These are phyloP conservation scores for Ruditapes philippinarum DNA, from an alignment of 1,140 invertebrate genomes.

Conservation along the genomic window DNA sequence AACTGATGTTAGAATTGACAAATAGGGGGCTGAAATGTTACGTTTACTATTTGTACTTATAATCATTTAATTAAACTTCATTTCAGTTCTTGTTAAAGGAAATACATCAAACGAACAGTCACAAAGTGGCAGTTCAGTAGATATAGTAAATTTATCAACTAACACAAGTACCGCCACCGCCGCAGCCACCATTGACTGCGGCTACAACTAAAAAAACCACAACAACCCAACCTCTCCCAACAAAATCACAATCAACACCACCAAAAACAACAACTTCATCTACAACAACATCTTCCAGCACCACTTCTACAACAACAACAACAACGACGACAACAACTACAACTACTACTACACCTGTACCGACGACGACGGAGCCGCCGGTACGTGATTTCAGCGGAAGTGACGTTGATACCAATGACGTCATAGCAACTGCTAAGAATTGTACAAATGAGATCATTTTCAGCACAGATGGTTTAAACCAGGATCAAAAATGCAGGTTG, in stretches of 20 bases:
- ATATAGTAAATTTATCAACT: neutral
- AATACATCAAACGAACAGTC: neutral
- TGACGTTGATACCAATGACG: neutral
- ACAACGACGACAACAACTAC: slow-evolving; percentile 39
- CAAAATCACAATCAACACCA: neutral
- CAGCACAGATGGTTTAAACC: neutral
- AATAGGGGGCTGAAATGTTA: too few relatives aligned
- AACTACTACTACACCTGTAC: slow-evolving; percentile 49
- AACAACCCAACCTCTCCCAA: neutral
- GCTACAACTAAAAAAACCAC: neutral
- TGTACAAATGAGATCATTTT: slow-evolving; percentile 36
- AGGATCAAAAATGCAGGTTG: slow-evolving; percentile 46
- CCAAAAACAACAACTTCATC: slow-evolving; percentile 7
- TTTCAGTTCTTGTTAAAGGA: neutral
- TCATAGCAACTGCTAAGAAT: neutral
- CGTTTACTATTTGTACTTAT: too few relatives aligned
- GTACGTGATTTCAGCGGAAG: slow-evolving; percentile 23
- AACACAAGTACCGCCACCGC: neutral
- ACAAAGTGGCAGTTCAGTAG: neutral
- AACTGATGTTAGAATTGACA: too few relatives aligned
- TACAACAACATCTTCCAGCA: slow-evolving; percentile 34
- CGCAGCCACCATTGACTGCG: too few relatives aligned
- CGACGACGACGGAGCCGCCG: slow-evolving; percentile 43
- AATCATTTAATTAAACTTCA: neutral
- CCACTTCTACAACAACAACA: slow-evolving; percentile 42